These are phyloP conservation scores for Hirundo rustica DNA, from an alignment of 2,797 vertebrate species.

Conservation along the genomic window DNA sequence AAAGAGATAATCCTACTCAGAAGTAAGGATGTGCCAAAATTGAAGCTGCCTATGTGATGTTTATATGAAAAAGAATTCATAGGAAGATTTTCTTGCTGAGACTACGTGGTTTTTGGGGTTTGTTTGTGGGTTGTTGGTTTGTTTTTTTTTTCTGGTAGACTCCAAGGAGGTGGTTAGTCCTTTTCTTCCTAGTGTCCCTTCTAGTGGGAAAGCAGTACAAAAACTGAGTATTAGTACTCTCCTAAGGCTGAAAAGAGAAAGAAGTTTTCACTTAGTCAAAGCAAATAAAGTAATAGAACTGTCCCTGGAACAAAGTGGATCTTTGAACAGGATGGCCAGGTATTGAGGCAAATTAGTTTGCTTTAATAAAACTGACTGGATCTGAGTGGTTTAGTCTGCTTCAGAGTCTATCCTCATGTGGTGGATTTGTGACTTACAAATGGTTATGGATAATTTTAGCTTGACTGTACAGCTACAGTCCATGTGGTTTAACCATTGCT, in stretches of 20 bases:
- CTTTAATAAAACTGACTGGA: background rate
- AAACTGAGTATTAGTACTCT: background rate
- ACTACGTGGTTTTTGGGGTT: rapidly evolving
- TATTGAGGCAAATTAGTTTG: background rate
- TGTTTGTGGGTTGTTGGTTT: background rate
- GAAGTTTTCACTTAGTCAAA: background rate
- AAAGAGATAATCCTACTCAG: background rate
- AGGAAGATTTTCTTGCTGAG: background rate
- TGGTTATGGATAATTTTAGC: background rate
- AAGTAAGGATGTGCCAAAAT: background rate
- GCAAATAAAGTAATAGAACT: background rate
- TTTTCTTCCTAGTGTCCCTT: background rate
- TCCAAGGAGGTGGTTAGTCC: background rate
- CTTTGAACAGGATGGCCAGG: background rate
- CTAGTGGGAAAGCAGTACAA: background rate
- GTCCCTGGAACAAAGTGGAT: background rate
- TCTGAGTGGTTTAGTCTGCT: background rate
- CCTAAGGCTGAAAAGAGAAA: background rate
- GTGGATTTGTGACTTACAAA: background rate
- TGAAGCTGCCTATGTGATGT: background rate
- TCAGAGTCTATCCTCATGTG: background rate
- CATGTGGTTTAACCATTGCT: background rate
- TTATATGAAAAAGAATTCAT: background rate
- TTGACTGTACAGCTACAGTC: background rate
- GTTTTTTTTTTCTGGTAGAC: rapidly evolving